These are phyloP conservation scores for Neomonachus schauinslandi DNA, from an alignment of 2,113 vertebrate genomes.

Conservation along the genomic window DNA sequence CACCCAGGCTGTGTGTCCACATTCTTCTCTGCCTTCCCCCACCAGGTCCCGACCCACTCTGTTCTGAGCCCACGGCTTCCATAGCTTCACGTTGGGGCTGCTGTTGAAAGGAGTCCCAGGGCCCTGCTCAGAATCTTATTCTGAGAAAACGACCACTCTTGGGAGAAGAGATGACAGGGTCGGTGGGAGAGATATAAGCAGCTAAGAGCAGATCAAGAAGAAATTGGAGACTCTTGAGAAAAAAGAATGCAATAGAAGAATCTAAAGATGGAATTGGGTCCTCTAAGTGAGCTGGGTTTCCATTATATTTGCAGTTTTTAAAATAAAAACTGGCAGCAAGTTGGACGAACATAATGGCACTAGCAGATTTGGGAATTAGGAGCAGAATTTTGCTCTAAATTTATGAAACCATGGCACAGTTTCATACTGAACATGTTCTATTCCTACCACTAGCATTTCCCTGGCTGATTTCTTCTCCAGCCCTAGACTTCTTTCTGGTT, in stretches of 20 bases:
- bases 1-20: background rate
- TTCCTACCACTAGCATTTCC: background rate
- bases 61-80: background rate
- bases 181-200: background rate
- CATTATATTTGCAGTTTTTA: constrained; percentile 1
- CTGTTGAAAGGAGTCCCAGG: background rate
- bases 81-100: background rate
- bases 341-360: background rate
- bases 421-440: background rate
- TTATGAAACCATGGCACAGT: background rate
- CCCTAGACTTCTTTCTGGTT: constrained; percentile 5
- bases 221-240: background rate
- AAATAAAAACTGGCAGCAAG: constrained; percentile 18
- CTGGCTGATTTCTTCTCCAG: background rate
- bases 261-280: background rate
- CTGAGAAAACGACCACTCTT: background rate
- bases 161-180: background rate
- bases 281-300: background rate
- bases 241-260: background rate
- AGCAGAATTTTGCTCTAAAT: constrained; percentile 47
- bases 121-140: background rate
- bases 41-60: background rate
- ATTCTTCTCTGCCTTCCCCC: background rate
- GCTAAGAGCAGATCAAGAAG: background rate
- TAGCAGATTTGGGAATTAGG: background rate